Conservation (phyloP, 1,140 invertebrate genomes). For the Antheraea mylitta region DNA sequence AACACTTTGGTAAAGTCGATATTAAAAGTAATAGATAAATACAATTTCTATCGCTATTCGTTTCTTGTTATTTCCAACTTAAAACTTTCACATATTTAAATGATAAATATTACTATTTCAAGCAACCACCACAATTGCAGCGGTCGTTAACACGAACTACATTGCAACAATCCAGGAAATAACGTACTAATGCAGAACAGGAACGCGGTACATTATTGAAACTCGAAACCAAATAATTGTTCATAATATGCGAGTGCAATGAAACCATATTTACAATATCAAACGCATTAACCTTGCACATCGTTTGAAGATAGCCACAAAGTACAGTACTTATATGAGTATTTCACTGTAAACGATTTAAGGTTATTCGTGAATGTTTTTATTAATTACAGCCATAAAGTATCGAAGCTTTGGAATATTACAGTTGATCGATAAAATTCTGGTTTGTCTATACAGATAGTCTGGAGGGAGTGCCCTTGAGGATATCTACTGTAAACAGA, state of each 20-base stretch:
- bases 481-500: slow-evolving; percentile 33
- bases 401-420: slow-evolving; percentile 3
- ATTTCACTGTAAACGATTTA: not conserved
- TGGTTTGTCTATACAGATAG: slow-evolving; percentile 24
- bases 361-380: not conserved
- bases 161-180: slow-evolving; percentile 34
- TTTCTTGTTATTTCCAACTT: not conserved
- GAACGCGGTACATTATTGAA: slow-evolving; percentile 5
- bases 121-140: slow-evolving; percentile 22
- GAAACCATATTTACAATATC: slow-evolving; percentile 29
- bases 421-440: slow-evolving; percentile 18
- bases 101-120: slow-evolving; percentile 8
- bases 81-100: slow-evolving; percentile 25
- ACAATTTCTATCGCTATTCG: not conserved
- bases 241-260: slow-evolving; percentile 2
- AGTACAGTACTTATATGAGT: not conserved
- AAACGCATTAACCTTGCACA: slow-evolving; percentile 31
- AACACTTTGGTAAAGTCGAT: too few relatives aligned
- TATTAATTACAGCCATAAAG: not conserved
- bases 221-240: not conserved
- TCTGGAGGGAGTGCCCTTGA: slow-evolving; percentile 46
- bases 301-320: slow-evolving; percentile 13
- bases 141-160: slow-evolving; percentile 24
- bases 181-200: slow-evolving; percentile 19
- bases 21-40: not conserved